These are phyloP conservation scores for Gephyroberyx darwinii DNA, from an alignment of 2,797 vertebrate species.

Conservation along the genomic window DNA sequence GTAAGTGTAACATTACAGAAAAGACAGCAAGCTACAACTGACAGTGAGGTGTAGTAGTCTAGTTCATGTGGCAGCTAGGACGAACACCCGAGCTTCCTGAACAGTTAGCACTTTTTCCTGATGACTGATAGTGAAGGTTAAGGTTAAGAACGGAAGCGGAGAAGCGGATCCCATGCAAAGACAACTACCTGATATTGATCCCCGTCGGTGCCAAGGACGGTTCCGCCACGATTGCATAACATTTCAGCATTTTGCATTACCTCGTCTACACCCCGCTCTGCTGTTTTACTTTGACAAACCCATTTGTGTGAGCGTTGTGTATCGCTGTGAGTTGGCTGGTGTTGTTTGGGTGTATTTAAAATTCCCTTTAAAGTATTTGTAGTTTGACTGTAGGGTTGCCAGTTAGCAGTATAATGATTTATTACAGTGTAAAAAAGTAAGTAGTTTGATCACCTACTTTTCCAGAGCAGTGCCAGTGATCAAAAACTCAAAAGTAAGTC, in stretches of 20 bases:
- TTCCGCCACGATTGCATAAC: constrained; percentile 18
- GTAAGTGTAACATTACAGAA: constrained; percentile 44
- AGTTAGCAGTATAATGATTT: background rate
- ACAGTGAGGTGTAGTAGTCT: background rate
- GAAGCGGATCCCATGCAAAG: background rate
- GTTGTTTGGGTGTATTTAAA: no score
- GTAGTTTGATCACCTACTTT: background rate
- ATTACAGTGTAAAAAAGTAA: background rate
- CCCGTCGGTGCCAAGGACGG: constrained; percentile 7
- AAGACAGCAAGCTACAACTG: background rate
- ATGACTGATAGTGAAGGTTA: background rate
- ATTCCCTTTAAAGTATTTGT: no score
- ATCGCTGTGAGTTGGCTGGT: no score
- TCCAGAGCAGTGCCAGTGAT: background rate
- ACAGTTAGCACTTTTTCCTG: no score
- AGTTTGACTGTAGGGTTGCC: background rate
- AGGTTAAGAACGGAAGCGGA: background rate
- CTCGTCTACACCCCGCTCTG: background rate
- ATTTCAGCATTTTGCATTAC: constrained; percentile 5
- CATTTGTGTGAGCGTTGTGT: background rate
- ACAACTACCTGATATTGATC: background rate
- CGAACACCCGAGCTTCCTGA: no score
- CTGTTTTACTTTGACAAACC: background rate
- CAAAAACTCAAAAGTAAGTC: background rate
- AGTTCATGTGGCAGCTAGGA: no score